Evolutionary conservation across 2,797 vertebrate species (phyloP).

Genomic region (Gymnothorax reevesii): DNA sequence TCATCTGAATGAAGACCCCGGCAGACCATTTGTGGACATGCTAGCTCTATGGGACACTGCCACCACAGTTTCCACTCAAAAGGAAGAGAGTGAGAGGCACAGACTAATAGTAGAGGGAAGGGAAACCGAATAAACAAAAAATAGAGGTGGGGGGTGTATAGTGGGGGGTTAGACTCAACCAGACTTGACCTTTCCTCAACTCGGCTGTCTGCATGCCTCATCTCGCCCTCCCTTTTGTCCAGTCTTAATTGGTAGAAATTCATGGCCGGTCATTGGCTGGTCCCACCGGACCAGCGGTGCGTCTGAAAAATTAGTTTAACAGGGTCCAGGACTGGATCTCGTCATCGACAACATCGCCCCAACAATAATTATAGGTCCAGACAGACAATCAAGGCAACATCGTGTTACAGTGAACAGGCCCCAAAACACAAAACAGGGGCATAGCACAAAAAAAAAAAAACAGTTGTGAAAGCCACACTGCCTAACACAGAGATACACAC

Average conservation of each 20-base stretch:
- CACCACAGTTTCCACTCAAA: slow-evolving; percentile 15
- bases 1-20: neutral
- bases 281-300: neutral
- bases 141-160: slow-evolving; percentile 3
- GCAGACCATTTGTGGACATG: neutral
- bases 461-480: neutral
- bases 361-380: slow-evolving; percentile 8
- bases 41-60: neutral
- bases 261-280: neutral
- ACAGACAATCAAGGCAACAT: neutral
- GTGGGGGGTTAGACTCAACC: neutral
- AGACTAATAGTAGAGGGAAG: neutral
- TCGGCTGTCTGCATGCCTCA: neutral
- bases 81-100: neutral
- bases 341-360: neutral
- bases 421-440: neutral
- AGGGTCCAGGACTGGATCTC: neutral
- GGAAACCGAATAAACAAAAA: neutral
- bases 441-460: no score
- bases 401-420: neutral
- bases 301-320: slow-evolving; percentile 13
- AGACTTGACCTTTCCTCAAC: slow-evolving; percentile 10
- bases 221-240: neutral
- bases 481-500: slow-evolving; percentile 26
- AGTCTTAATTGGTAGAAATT: neutral